These are phyloP conservation scores for Gymnodraco acuticeps DNA, from an alignment of 2,797 vertebrate species.

Conservation along the genomic window DNA sequence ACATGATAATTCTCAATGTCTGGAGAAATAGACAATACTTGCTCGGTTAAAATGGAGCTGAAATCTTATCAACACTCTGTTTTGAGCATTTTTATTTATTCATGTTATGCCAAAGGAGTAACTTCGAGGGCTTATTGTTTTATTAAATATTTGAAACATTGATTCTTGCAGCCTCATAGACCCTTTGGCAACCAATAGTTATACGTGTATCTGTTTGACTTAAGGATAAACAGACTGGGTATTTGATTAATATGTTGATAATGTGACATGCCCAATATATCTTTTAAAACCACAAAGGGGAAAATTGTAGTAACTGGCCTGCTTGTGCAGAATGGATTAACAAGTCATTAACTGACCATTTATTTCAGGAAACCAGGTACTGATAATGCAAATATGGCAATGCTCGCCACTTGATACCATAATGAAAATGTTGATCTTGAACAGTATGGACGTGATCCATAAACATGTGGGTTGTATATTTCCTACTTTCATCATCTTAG, in stretches of 20 bases:
- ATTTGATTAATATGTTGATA: background rate
- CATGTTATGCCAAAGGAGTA: no score
- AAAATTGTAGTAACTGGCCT: background rate
- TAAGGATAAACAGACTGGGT: background rate
- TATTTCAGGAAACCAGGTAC: slow-evolving; percentile 6
- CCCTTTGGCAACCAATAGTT: background rate
- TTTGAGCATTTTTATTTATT: no score
- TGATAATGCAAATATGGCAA: slow-evolving; percentile 12
- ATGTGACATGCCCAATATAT: background rate
- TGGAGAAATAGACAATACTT: no score
- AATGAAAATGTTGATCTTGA: background rate
- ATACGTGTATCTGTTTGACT: background rate
- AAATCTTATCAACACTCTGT: no score
- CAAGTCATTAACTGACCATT: slow-evolving; percentile 16
- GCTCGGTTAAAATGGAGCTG: no score
- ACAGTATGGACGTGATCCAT: background rate
- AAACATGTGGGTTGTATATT: slow-evolving; percentile 3
- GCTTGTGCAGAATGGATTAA: slow-evolving; percentile 27
- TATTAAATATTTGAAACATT: background rate
- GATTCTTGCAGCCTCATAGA: background rate
- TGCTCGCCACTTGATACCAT: background rate
- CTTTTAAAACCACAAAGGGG: background rate
- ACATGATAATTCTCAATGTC: no score
- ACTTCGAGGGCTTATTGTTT: no score
- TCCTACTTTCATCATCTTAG: background rate